Evolutionary conservation across 2,888 invertebrate genomes (phyloP), one percentile per base, ranked within the genome.

Genomic region (Pachydiplax longipennis): DNA sequence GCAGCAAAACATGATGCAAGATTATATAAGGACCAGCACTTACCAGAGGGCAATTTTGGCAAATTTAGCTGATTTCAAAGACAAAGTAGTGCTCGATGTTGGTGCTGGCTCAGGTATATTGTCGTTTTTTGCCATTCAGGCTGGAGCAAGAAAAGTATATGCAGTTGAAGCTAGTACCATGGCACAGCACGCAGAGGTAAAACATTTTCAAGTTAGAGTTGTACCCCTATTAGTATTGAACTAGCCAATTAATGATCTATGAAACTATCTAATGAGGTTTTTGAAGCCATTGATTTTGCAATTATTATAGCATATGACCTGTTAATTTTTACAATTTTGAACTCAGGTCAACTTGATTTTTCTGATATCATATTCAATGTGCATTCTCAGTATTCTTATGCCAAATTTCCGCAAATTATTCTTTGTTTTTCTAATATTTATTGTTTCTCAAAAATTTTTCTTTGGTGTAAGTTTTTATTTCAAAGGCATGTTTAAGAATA

Each of bases 1-100:
- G 94, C 99, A 99, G 94, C 99, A 99, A 94, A 99, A 99, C 94
- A 99, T 99, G 99, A 98, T 99, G 97, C 99, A 99, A 95, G 99
- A 99, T 94, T 99, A 98, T 94, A 98, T 99, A 92, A 96, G 99
- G 92, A 99, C 99, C 82, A 98, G 99, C 93, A 99, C 99, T 91
- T 99, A 99, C 94, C 99, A 99, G 94, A 96, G 98, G 93, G 99
- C 99, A 91, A 99, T 99, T 94, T 95, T 99, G 92, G 97, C 97
- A 91, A 99, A 99, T 94, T 95, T 97, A 91, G 96, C 96, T 91
- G 99, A 99, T 94, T 99, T 99, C 94, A 96, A 96, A 93, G 97
- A 97, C 93, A 98, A 99, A 96, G 96, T 99, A 92, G 97, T 99
- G 18, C 94, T 99, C 93, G 99, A 99, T 95, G 99, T 99, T 37